Evolutionary conservation across 2,113 vertebrate species (phyloP), one percentile per base, ranked within the genome.

Genomic region (Melanostigma gelatinosum): DNA sequence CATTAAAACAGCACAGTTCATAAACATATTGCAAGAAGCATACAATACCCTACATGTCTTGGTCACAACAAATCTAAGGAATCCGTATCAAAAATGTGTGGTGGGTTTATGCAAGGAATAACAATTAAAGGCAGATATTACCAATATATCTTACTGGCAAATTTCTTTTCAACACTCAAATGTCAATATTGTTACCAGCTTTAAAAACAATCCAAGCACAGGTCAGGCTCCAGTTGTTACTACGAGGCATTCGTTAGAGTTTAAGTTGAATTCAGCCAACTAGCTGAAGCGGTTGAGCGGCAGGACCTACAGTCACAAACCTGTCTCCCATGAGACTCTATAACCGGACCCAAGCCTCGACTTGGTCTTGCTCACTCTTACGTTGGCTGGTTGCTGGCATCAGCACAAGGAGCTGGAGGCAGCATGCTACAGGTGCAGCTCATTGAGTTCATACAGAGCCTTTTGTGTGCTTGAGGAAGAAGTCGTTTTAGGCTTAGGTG

Each of bases 351-450:
- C 15, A 36, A 72, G 16, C 40, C 36, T 46, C 42, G 2, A 24
- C 20, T 62, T 29, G 29, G 29, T 40, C 44, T 10, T 4, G 18
- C 29, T 27, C 50, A 48, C 52, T 60, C 27, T 10, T 40, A 9
- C 22, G 27, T 58, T 38, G 32, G 52, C 40, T 64, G 58, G 18
- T 24, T 34, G 57, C 46, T 72, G 58, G 61, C 36, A 72, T 57
- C 60, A 48, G 50, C 44, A 52, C 44, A 29, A 12, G n/a, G 8
- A 75, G 55, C 64, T 54, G 36, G 55, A 75, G 55, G 72, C 64
- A 54, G 64, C 8, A 27, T 6, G 34, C 64, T 75, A 69, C 55
- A 81, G 64, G 79, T 75, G 64, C 71, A 54, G 71, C 55, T 81
- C 42, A 69, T 24, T 42, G 36, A 52, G 34, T 69, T 74, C 18